A percentile compares a stretch with the other conserved stretches of the same genome.
phyloP scores from a whole-genome alignment of 2,888 invertebrate species.

The Lamproptera curius region DNA sequence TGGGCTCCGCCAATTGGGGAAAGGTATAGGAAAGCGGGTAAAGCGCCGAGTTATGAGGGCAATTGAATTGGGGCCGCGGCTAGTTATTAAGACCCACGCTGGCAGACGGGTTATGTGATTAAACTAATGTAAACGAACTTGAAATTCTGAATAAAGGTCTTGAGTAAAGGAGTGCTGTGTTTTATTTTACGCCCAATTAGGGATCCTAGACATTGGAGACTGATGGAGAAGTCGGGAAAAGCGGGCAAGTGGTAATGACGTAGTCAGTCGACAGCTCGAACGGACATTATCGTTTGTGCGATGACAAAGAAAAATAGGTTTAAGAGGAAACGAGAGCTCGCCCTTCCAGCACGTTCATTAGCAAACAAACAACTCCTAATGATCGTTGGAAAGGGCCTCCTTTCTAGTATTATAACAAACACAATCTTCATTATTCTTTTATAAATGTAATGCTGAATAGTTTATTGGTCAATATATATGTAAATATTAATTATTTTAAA shows the following conservation, averaged over 20 bases:
- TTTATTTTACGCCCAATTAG: slow-evolving; percentile 32
- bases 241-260: slow-evolving; percentile 24
- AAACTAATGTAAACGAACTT: slow-evolving; percentile 57
- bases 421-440: neutral
- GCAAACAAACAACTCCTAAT: slow-evolving; percentile 2
- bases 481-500: no score
- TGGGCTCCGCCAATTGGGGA: slow-evolving; percentile 17
- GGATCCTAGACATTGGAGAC: slow-evolving; percentile 11
- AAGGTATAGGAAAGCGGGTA: slow-evolving; percentile 20
- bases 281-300: slow-evolving; percentile 25
- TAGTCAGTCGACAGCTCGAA: slow-evolving; percentile 28
- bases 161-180: slow-evolving; percentile 36
- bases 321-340: slow-evolving; percentile 9
- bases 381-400: neutral
- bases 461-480: no score
- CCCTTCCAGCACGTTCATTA: slow-evolving; percentile 1
- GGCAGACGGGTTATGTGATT: slow-evolving; percentile 62
- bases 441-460: neutral
- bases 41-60: slow-evolving; percentile 27
- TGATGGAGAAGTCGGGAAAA: slow-evolving; percentile 12
- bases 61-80: slow-evolving; percentile 46
- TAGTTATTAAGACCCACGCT: slow-evolving; percentile 63
- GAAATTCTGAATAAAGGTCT: slow-evolving; percentile 64
- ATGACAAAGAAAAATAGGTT: slow-evolving; percentile 38
- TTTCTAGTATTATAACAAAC: neutral